These are phyloP conservation scores for Cremastinae sp. DNA, from an alignment of 2,888 invertebrate species.

Conservation along the genomic window DNA sequence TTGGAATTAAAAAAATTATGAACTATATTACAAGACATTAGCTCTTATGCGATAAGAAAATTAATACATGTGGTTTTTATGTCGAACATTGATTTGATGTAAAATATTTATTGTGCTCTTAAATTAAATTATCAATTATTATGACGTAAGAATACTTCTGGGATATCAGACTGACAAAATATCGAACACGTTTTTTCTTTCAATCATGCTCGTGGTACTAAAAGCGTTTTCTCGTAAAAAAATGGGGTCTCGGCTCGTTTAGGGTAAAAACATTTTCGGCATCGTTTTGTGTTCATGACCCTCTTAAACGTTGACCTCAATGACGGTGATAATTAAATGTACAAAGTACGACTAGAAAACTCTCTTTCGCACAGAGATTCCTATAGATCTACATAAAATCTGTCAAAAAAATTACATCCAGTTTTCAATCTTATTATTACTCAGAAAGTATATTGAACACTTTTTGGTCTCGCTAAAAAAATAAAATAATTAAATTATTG, in stretches of 20 bases:
- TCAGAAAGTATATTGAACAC: too few species aligned
- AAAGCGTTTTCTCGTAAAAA: constrained; percentile 31
- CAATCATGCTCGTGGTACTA: constrained; percentile 22
- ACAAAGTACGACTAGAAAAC: constrained; percentile 49
- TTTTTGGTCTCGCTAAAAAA: too few species aligned
- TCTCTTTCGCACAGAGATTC: constrained; percentile 14
- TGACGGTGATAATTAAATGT: constrained; percentile 34
- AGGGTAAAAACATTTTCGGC: constrained; percentile 27
- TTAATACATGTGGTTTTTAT: too few species aligned
- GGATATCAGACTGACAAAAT: constrained; percentile 3
- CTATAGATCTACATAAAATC: too few species aligned
- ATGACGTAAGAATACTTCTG: neutral
- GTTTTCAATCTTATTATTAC: too few species aligned
- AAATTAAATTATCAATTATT: neutral
- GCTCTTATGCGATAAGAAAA: too few species aligned
- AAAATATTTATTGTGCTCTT: too few species aligned
- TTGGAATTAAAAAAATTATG: too few species aligned
- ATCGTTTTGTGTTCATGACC: constrained; percentile 15
- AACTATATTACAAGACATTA: too few species aligned
- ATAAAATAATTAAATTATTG: too few species aligned
- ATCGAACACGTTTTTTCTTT: constrained; percentile 13
- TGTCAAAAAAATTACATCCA: too few species aligned
- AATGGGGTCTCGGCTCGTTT: constrained; percentile 20
- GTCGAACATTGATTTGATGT: too few species aligned
- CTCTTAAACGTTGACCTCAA: constrained; percentile 21